Evolutionary conservation across 2,113 vertebrate species (phyloP), one percentile per base, ranked within the genome.

Genomic region (Phoenicopterus ruber): DNA sequence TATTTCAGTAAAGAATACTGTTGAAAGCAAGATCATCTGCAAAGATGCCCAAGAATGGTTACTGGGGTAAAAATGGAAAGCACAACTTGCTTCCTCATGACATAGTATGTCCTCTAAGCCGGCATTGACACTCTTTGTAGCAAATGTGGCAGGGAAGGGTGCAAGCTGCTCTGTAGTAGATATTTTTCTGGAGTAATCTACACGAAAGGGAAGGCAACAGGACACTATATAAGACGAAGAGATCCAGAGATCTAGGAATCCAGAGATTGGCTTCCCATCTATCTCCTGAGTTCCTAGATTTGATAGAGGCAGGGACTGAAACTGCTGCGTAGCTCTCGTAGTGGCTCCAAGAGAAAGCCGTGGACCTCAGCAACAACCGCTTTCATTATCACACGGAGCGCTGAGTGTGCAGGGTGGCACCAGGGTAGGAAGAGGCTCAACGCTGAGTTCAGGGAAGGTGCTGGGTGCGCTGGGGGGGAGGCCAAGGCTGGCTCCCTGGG

Each of bases 351-450:
- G 69, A 49, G 55, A 44, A 69, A 85, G 67, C 54, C 2, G 1
- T 28, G 85, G 52, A 5, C 57, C 42, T 38, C 52, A 10, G 34
- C 0, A 2, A 28, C 1, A 6, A 5, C 15, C 2, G 1, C 29
- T 44, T 22, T 12, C 28, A 8, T 18, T 57, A 34, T 66, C 28
- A 5, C 17, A 3, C 8, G 9, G 66, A n/a, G 10, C 0, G 1
- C 61, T 26, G 66, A 25, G 2, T 18, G 59, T 13, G 62, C 29
- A 34, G 62, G 67, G 38, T 4, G 19, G 38, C 19, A 4, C 54
- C 18, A 5, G 49, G 24, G 5, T 29, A 40, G 54, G 59, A 71
- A 69, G 49, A 65, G 24, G 54, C 26, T 67, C 34, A 1, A 3
- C 6, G 2, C 2, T 10, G 26, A 26, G 40, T 46, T n/a, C 11